phyloP scores from a whole-genome alignment of 2,797 vertebrate species.

The Phalanger gymnotis region DNA sequence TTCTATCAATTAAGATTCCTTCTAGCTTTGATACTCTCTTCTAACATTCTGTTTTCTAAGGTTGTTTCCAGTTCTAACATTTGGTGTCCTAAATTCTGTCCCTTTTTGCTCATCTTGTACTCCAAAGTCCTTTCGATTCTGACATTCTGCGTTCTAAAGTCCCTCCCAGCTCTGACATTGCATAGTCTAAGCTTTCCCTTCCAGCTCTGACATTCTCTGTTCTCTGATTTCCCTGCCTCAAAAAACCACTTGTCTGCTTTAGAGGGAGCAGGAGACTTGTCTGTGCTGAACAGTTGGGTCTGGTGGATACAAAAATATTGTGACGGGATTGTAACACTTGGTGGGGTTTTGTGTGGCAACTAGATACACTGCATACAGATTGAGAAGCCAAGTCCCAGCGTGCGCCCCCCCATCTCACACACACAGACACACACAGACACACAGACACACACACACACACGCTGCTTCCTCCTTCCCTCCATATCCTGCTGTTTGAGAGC shows the following conservation, averaged over 20 bases:
- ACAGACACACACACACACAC: too few species aligned
- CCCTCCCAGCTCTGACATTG: background rate
- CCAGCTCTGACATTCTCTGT: background rate
- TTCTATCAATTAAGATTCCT: background rate
- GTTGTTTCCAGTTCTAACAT: background rate
- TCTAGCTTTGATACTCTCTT: background rate
- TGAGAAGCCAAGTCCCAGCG: background rate
- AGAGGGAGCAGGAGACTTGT: background rate
- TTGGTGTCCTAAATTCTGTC: background rate
- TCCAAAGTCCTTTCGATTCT: background rate
- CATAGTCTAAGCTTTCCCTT: background rate
- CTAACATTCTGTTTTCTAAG: background rate
- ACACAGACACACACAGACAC: background rate
- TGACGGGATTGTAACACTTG: constrained; percentile 63
- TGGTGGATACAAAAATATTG: constrained; percentile 75
- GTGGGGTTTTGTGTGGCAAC: background rate
- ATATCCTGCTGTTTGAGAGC: background rate
- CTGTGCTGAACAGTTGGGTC: constrained; percentile 28
- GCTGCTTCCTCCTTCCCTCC: background rate
- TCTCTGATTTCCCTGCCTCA: background rate
- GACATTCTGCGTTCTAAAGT: background rate
- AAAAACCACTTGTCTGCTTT: constrained; percentile 1
- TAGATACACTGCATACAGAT: background rate
- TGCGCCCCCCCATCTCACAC: background rate
- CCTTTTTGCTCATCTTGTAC: background rate